phyloP scores from a whole-genome alignment of 2,888 invertebrate species.

The Frankliniella fusca region DNA sequence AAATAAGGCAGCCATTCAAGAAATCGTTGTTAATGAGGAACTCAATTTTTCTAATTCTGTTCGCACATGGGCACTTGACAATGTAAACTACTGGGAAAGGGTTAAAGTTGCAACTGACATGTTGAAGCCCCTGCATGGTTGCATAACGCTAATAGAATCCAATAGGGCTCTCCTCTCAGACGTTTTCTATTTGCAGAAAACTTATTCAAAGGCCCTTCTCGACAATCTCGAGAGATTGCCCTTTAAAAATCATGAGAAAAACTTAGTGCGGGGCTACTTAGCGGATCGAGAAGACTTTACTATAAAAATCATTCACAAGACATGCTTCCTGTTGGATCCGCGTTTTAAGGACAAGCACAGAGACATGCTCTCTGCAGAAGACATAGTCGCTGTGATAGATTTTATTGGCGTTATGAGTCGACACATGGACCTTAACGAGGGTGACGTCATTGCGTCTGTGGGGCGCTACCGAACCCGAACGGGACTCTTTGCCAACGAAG shows the following conservation, averaged over 20 bases:
- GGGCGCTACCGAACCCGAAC: background rate
- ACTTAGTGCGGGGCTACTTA: background rate
- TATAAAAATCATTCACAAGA: background rate
- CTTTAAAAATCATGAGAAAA: background rate
- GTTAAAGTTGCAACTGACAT: background rate
- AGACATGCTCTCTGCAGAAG: background rate
- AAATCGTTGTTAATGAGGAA: background rate
- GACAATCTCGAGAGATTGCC: background rate
- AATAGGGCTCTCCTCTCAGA: background rate
- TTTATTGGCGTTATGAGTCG: background rate
- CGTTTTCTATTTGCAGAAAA: background rate
- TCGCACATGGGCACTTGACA: background rate
- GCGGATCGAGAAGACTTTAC: background rate
- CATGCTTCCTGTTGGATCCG: background rate
- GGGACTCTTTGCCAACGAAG: background rate
- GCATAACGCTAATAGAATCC: background rate
- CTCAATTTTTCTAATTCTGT: background rate
- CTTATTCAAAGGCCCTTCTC: background rate
- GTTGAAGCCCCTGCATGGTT: background rate
- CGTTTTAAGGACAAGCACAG: background rate
- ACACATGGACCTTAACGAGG: background rate
- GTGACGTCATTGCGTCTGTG: background rate
- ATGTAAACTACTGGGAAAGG: background rate
- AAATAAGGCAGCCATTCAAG: background rate
- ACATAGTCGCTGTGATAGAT: background rate